phyloP scores from a whole-genome alignment of 2,113 vertebrate genomes.

The Tragelaphus scriptus region DNA sequence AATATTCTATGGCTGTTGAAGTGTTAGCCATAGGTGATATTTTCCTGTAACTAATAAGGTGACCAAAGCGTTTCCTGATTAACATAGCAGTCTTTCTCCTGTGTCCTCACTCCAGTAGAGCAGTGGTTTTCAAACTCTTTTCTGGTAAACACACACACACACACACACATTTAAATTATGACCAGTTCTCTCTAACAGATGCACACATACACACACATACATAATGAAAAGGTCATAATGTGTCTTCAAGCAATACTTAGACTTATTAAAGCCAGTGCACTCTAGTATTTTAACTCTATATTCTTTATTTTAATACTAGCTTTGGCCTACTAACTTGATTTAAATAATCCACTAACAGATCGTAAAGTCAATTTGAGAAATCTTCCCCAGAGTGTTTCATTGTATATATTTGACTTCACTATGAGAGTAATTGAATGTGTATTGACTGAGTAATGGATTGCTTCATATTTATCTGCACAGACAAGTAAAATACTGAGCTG shows the following conservation, averaged over 20 bases:
- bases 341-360: neutral
- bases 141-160: neutral
- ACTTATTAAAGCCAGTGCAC: neutral
- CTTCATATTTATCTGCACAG: neutral
- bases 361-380: neutral
- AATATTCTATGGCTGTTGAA: neutral
- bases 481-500: neutral
- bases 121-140: neutral
- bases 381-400: neutral
- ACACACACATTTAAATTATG: neutral
- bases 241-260: neutral
- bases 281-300: neutral
- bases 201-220: neutral
- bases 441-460: neutral
- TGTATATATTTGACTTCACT: slow-evolving; percentile 23
- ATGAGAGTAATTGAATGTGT: neutral
- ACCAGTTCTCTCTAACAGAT: neutral
- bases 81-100: neutral
- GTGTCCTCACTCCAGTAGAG: neutral
- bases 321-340: slow-evolving; percentile 1
- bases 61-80: neutral
- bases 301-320: neutral
- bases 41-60: neutral
- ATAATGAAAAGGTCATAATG: neutral
- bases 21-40: neutral